phyloP scores from a whole-genome alignment of 2,888 invertebrate species.

The Cataglyphis albicans region DNA sequence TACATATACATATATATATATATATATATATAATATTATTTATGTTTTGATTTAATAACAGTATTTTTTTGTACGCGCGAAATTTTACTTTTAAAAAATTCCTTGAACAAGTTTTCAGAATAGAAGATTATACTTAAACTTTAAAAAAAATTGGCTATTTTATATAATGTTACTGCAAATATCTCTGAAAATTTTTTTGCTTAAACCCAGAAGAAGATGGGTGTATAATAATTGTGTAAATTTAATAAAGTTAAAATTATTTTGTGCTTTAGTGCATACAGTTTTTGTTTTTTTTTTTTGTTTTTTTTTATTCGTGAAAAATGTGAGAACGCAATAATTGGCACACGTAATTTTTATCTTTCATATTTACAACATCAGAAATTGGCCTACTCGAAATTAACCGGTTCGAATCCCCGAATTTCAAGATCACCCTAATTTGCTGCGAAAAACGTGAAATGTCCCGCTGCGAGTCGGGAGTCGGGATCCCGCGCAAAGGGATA shows the following conservation, averaged over 20 bases:
- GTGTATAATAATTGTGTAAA: neutral
- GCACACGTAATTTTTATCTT: neutral
- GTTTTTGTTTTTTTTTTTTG: neutral
- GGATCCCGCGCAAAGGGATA: conserved; percentile 62
- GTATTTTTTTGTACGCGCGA: neutral
- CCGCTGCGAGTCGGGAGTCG: conserved; percentile 56
- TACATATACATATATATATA: too few relatives aligned
- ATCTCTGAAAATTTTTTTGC: neutral
- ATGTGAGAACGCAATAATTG: neutral
- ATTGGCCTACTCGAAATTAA: neutral
- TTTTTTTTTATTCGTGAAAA: neutral
- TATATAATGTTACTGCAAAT: neutral
- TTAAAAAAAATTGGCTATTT: neutral
- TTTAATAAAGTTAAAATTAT: neutral
- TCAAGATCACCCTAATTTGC: conserved; percentile 26
- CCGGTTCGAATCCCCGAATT: neutral
- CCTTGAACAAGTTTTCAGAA: neutral
- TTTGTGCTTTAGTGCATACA: neutral
- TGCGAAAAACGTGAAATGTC: conserved; percentile 25
- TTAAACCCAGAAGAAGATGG: neutral
- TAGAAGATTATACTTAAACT: neutral
- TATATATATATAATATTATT: neutral
- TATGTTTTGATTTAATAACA: neutral
- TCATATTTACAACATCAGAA: neutral
- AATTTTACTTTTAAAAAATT: neutral